phyloP scores from a whole-genome alignment of 2,113 vertebrate genomes.

The Ochotona princeps region DNA sequence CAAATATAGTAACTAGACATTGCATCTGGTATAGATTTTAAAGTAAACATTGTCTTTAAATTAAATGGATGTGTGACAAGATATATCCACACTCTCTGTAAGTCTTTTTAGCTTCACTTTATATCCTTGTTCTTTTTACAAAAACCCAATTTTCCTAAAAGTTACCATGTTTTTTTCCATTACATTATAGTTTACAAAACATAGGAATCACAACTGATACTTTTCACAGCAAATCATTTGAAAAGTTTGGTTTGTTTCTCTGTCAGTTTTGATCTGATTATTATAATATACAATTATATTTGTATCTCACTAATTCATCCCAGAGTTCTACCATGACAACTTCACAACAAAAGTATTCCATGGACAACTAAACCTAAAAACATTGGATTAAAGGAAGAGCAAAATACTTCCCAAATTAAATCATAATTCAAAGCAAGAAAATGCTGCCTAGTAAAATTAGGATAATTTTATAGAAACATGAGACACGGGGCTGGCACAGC shows the following conservation, averaged over 20 bases:
- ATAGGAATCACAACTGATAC: conserved; percentile 22
- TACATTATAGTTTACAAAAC: conserved; percentile 47
- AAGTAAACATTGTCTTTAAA: background rate
- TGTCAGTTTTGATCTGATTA: conserved; percentile 41
- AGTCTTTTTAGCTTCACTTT: conserved; percentile 11
- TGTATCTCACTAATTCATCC: conserved; percentile 49
- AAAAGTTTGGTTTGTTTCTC: conserved; percentile 45
- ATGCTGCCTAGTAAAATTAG: background rate
- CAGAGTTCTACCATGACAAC: conserved; percentile 27
- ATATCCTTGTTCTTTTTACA: conserved; percentile 49
- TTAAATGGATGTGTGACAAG: background rate
- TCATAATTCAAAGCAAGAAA: background rate
- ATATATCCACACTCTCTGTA: conserved; percentile 9
- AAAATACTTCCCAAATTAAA: conserved; percentile 37
- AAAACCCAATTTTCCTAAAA: conserved; percentile 43
- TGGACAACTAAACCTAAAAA: conserved; percentile 30
- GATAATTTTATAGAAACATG: conserved; percentile 39
- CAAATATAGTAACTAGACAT: background rate
- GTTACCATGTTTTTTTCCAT: conserved; percentile 39
- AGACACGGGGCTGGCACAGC: background rate
- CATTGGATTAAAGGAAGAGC: background rate
- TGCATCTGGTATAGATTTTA: background rate
- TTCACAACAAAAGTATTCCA: conserved; percentile 29
- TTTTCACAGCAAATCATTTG: conserved; percentile 35
- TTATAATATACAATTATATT: conserved; percentile 9